Evolutionary conservation across 2,888 invertebrate genomes (phyloP).

Genomic region (Crepidodera aurea): DNA sequence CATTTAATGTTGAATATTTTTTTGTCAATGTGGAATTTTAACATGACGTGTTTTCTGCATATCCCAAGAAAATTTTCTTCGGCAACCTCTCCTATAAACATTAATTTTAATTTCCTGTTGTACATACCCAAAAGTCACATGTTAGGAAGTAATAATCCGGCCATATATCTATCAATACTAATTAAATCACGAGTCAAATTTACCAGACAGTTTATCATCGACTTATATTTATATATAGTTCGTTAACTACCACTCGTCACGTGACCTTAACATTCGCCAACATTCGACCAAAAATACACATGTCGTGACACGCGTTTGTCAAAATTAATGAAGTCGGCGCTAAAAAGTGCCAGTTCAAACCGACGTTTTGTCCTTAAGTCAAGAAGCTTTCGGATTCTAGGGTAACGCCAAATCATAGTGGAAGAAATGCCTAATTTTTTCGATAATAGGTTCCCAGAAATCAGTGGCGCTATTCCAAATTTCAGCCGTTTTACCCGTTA

Average conservation of each 20-base stretch:
- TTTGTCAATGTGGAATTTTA: too few species aligned
- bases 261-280: slow-evolving; percentile 27
- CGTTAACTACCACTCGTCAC: slow-evolving; percentile 34
- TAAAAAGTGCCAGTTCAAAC: slow-evolving; percentile 53
- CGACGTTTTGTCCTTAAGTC: slow-evolving; percentile 39
- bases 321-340: slow-evolving; percentile 58
- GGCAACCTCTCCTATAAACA: slow-evolving; percentile 1
- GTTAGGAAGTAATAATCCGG: slow-evolving; percentile 37
- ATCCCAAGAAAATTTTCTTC: too few species aligned
- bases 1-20: too few species aligned
- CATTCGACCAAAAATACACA: slow-evolving; percentile 47
- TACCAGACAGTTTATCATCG: slow-evolving; percentile 37
- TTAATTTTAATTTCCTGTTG: slow-evolving; percentile 31
- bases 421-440: too few species aligned
- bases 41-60: too few species aligned
- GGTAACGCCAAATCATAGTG: not conserved
- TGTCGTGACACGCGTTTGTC: slow-evolving; percentile 59
- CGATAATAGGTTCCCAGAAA: too few species aligned
- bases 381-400: not conserved
- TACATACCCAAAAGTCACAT: slow-evolving; percentile 40
- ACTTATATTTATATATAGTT: slow-evolving; percentile 12
- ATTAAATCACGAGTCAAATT: slow-evolving; percentile 39
- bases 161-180: slow-evolving; percentile 41
- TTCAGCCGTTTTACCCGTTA: too few species aligned
- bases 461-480: too few species aligned